A percentile compares a stretch with the other conserved stretches of the same genome.
Evolutionary conservation across 2,888 invertebrate species (phyloP).

Genomic region (Cremastobaeus sp.): DNA sequence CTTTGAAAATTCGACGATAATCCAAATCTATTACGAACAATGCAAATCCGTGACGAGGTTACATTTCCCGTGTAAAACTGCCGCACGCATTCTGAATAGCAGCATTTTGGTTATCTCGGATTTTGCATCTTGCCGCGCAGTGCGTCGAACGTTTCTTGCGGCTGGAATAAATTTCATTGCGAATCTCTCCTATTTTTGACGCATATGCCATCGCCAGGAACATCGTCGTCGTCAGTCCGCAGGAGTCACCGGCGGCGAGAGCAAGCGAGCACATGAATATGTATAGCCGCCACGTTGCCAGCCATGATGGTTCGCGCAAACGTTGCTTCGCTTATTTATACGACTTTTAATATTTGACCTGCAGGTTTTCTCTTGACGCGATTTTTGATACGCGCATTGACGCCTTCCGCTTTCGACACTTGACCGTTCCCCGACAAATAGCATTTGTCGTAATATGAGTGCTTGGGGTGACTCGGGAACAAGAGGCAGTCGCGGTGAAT

Average conservation of each 20-base stretch:
- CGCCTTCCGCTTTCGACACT: conserved; percentile 14
- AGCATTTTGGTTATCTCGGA: conserved; percentile 34
- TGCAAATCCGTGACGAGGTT: too few relatives aligned
- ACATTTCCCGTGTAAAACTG: conserved; percentile 44
- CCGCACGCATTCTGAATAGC: conserved; percentile 37
- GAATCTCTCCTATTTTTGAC: conserved; percentile 57
- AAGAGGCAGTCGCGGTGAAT: too few relatives aligned
- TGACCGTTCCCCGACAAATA: too few relatives aligned
- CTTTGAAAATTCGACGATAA: too few relatives aligned
- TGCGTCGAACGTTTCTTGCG: conserved; percentile 57
- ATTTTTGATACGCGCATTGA: conserved; percentile 11
- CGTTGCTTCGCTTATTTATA: conserved; percentile 69
- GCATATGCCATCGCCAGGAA: conserved; percentile 56
- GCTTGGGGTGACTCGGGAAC: too few relatives aligned
- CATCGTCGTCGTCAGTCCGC: conserved; percentile 59
- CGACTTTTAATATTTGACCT: conserved; percentile 75
- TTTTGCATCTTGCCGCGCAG: conserved; percentile 33
- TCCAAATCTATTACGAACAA: too few relatives aligned
- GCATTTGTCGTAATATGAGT: too few relatives aligned
- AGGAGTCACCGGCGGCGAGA: conserved; percentile 55
- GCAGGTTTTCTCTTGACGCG: conserved; percentile 66
- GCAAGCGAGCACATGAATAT: conserved; percentile 68
- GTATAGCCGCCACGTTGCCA: conserved; percentile 62
- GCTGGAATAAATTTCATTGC: conserved; percentile 60
- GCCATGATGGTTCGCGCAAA: conserved; percentile 10